Conservation (phyloP, 2,888 invertebrate genomes). For the Philonicus albiceps region DNA sequence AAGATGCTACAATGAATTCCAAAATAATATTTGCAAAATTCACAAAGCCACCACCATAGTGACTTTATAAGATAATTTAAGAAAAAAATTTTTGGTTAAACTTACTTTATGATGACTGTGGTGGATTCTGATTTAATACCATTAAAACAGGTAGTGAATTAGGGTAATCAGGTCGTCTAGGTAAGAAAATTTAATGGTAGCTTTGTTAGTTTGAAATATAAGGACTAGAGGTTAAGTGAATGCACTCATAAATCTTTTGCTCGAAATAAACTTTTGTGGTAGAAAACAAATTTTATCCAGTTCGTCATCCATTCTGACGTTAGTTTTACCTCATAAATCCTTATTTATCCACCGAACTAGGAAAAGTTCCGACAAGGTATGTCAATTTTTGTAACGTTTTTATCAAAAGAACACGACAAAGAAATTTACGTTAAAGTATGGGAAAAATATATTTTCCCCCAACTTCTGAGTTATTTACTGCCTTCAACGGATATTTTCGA, state of each 20-base stretch:
- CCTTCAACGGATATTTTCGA: background rate
- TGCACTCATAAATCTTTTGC: background rate
- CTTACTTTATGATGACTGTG: background rate
- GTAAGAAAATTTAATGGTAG: background rate
- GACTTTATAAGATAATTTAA: background rate
- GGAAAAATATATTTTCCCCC: background rate
- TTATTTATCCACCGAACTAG: slow-evolving; percentile 11
- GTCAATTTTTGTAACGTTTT: slow-evolving; percentile 22
- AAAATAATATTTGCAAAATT: background rate
- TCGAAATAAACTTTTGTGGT: background rate
- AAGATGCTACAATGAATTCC: background rate
- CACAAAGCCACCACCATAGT: background rate
- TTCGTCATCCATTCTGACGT: background rate
- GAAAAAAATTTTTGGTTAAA: background rate
- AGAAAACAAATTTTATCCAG: background rate
- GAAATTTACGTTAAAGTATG: background rate
- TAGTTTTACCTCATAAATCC: slow-evolving; percentile 2
- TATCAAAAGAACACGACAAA: slow-evolving; percentile 15
- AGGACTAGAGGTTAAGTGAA: background rate
- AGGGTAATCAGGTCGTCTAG: background rate
- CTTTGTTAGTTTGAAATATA: background rate
- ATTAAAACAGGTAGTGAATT: background rate
- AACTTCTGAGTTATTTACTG: slow-evolving; percentile 17
- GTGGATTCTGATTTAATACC: background rate
- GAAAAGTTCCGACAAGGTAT: slow-evolving; percentile 4